Conservation (phyloP, 1,140 invertebrate genomes). For the Diprion similis region DNA sequence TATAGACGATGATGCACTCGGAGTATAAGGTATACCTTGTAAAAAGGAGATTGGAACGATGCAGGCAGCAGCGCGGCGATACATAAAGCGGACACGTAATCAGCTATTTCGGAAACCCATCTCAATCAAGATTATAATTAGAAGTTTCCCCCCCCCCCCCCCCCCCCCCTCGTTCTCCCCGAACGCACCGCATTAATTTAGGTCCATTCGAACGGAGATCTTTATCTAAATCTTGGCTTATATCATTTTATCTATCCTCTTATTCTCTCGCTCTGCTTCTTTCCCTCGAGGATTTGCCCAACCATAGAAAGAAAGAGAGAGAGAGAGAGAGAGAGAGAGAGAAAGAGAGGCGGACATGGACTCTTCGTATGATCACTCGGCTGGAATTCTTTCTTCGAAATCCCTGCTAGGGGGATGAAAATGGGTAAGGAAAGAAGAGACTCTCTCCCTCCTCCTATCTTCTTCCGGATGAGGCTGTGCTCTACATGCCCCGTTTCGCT, state of each 20-base stretch:
- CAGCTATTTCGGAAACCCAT: slow-evolving; percentile 25
- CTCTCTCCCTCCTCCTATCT: too few relatives aligned
- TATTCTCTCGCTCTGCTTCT: not conserved
- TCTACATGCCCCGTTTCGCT: too few relatives aligned
- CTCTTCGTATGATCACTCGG: too few relatives aligned
- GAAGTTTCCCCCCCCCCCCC: slow-evolving; percentile 30
- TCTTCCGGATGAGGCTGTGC: too few relatives aligned
- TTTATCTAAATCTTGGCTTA: slow-evolving; percentile 33
- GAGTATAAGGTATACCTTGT: too few relatives aligned
- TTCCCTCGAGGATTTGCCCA: slow-evolving; percentile 16
- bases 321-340: not conserved
- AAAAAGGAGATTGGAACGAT: not conserved
- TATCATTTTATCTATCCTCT: slow-evolving; percentile 5
- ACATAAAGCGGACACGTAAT: slow-evolving; percentile 3
- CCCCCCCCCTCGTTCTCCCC: too few relatives aligned
- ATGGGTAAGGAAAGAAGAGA: too few relatives aligned
- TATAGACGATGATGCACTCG: not conserved
- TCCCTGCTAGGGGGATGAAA: too few relatives aligned
- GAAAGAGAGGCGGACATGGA: too few relatives aligned
- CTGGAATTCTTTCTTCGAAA: too few relatives aligned
- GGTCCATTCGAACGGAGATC: slow-evolving; percentile 24
- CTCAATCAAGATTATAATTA: slow-evolving; percentile 35
- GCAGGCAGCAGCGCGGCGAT: slow-evolving; percentile 9
- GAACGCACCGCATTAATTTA: slow-evolving; percentile 8
- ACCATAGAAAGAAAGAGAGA: slow-evolving; percentile 9